phyloP scores from a whole-genome alignment of 2,888 invertebrate genomes.

The Spatulosminthurus flaviceps region DNA sequence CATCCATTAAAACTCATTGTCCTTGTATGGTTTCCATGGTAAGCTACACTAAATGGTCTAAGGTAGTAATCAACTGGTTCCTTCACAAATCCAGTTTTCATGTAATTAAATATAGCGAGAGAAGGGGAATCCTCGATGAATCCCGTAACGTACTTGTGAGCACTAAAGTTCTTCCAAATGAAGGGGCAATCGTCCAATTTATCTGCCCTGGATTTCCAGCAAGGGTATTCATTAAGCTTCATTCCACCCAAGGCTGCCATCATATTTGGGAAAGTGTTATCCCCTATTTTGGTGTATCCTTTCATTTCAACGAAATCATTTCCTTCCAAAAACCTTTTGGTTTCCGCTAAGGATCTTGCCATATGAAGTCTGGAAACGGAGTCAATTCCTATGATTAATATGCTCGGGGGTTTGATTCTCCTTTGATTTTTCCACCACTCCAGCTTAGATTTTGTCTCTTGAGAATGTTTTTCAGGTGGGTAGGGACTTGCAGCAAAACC shows the following conservation, averaged over 20 bases:
- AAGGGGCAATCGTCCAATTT: conserved; percentile 77
- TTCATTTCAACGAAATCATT: conserved; percentile 77
- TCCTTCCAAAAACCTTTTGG: conserved; percentile 74
- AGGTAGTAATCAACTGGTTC: conserved; percentile 85
- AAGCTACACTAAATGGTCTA: conserved; percentile 77
- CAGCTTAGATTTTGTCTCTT: neutral
- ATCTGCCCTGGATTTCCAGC: conserved; percentile 63
- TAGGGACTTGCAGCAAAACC: neutral
- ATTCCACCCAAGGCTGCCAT: conserved; percentile 74
- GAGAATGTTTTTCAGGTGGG: conserved; percentile 28
- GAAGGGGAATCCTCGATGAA: conserved; percentile 80
- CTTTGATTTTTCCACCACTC: neutral
- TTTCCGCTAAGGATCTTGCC: conserved; percentile 78
- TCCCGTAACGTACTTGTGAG: conserved; percentile 78
- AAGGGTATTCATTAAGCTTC: conserved; percentile 59
- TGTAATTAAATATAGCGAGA: conserved; percentile 80
- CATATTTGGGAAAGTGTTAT: conserved; percentile 90
- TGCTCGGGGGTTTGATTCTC: conserved; percentile 57
- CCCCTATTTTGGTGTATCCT: conserved; percentile 74
- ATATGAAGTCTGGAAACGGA: conserved; percentile 71
- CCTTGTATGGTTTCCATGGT: conserved; percentile 63
- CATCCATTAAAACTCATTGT: conserved; percentile 38
- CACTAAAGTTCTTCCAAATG: conserved; percentile 79
- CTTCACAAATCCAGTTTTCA: conserved; percentile 76
- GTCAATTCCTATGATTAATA: conserved; percentile 59